Evolutionary conservation across 2,797 vertebrate genomes (phyloP).

Genomic region (Sebastes paucispinis): DNA sequence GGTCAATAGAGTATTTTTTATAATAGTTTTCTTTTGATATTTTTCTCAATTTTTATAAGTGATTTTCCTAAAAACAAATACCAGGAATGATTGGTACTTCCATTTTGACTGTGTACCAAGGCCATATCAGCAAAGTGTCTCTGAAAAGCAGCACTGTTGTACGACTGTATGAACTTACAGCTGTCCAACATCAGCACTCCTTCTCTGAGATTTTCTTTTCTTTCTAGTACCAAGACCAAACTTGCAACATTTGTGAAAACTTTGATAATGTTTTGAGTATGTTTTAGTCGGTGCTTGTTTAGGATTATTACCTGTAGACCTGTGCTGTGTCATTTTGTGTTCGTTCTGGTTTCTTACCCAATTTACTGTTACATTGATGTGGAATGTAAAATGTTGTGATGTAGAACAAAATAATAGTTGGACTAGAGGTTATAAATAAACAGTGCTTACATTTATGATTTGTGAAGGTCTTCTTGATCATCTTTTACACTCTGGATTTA

Average conservation of each 20-base stretch:
- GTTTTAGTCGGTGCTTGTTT: slow-evolving; percentile 66
- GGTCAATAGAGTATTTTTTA: slow-evolving; percentile 84
- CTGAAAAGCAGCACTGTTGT: slow-evolving; percentile 23
- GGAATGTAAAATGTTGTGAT: slow-evolving; percentile 76
- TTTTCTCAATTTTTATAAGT: slow-evolving; percentile 83
- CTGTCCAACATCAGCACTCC: slow-evolving; percentile 15
- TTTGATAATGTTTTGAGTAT: slow-evolving; percentile 75
- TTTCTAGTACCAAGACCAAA: slow-evolving; percentile 80
- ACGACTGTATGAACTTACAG: not conserved
- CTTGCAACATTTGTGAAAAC: slow-evolving; percentile 68
- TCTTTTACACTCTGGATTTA: not conserved
- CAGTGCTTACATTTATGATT: slow-evolving; percentile 42
- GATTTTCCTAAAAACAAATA: slow-evolving; percentile 73
- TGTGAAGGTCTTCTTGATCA: slow-evolving; percentile 1
- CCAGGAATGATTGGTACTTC: slow-evolving; percentile 74
- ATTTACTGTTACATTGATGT: slow-evolving; percentile 74
- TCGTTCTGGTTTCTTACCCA: slow-evolving; percentile 59
- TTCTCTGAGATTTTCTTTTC: slow-evolving; percentile 53
- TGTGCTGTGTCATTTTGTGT: slow-evolving; percentile 63
- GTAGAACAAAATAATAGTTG: slow-evolving; percentile 64
- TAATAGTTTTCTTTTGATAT: slow-evolving; percentile 83
- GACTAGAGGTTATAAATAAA: slow-evolving; percentile 80
- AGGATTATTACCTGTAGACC: slow-evolving; percentile 62
- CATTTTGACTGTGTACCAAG: slow-evolving; percentile 66
- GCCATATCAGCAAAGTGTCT: slow-evolving; percentile 49